phyloP scores from a whole-genome alignment of 1,140 invertebrate genomes.

The Zaprionus tsacasi region DNA sequence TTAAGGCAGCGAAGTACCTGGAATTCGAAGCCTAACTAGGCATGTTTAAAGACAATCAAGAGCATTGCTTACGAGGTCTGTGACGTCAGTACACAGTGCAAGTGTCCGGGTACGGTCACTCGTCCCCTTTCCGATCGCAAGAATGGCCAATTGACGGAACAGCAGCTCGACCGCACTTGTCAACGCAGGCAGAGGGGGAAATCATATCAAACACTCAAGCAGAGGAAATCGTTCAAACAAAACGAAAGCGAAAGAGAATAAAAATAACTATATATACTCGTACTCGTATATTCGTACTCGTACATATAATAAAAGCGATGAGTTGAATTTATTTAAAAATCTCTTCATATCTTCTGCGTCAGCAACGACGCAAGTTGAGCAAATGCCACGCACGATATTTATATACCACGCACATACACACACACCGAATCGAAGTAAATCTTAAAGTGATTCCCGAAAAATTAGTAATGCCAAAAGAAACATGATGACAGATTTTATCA shows the following conservation, averaged over 20 bases:
- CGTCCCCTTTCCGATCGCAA: conserved; percentile 26
- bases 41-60: conserved; percentile 37
- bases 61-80: conserved; percentile 21
- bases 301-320: conserved; percentile 41
- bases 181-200: conserved; percentile 15
- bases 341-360: conserved; percentile 71
- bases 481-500: conserved; percentile 32
- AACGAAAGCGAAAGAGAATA: conserved; percentile 46
- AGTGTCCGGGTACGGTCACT: neutral
- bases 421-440: neutral
- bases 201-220: conserved; percentile 1
- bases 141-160: conserved; percentile 66
- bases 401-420: conserved; percentile 28
- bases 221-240: conserved; percentile 30
- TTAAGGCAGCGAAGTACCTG: conserved; percentile 38
- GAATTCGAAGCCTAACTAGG: conserved; percentile 32
- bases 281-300: conserved; percentile 1
- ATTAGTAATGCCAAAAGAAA: neutral
- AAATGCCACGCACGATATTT: conserved; percentile 61
- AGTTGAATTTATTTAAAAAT: conserved; percentile 78
- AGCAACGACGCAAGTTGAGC: conserved; percentile 58
- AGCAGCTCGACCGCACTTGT: conserved; percentile 59
- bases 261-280: conserved; percentile 59
- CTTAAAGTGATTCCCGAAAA: neutral
- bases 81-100: conserved; percentile 69